Conservation (phyloP, 2,888 invertebrate genomes). For the Platycheirus rosarum region DNA sequence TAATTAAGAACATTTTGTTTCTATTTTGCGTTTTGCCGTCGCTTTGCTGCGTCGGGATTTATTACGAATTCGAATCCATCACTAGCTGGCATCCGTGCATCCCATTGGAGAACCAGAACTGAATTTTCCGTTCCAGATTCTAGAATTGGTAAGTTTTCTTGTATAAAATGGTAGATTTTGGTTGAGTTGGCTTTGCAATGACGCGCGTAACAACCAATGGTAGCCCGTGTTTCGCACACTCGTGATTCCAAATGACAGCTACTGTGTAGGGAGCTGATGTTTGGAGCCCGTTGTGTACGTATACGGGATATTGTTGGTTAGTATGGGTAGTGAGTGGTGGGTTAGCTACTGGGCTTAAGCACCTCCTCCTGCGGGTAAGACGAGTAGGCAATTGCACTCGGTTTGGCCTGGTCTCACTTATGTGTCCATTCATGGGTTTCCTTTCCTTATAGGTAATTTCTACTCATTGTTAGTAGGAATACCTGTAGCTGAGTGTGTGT, state of each 20-base stretch:
- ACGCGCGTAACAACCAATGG: slow-evolving; percentile 72
- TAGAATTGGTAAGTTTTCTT: slow-evolving; percentile 50
- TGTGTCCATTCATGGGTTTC: slow-evolving; percentile 69
- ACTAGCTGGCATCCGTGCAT: neutral
- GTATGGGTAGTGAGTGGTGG: slow-evolving; percentile 34
- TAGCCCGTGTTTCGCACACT: slow-evolving; percentile 73
- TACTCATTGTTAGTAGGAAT: slow-evolving; percentile 45
- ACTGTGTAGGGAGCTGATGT: slow-evolving; percentile 66
- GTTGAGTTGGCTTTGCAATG: slow-evolving; percentile 19
- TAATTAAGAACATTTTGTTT: slow-evolving; percentile 10
- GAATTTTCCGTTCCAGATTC: slow-evolving; percentile 52
- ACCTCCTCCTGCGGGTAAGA: slow-evolving; percentile 78
- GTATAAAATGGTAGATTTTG: slow-evolving; percentile 54
- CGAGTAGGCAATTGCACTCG: slow-evolving; percentile 51
- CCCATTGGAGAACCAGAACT: slow-evolving; percentile 17
- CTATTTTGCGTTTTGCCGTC: slow-evolving; percentile 53
- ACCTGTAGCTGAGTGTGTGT: slow-evolving; percentile 28
- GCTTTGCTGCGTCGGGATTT: slow-evolving; percentile 26
- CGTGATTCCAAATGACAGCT: slow-evolving; percentile 66
- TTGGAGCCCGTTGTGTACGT: slow-evolving; percentile 52
- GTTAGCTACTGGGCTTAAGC: slow-evolving; percentile 82
- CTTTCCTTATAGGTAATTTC: slow-evolving; percentile 74
- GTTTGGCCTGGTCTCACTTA: slow-evolving; percentile 57
- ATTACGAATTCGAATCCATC: slow-evolving; percentile 40
- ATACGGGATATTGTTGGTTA: slow-evolving; percentile 24